Conservation (phyloP, 2,888 invertebrate species). For the Heteromurus nitidus region DNA sequence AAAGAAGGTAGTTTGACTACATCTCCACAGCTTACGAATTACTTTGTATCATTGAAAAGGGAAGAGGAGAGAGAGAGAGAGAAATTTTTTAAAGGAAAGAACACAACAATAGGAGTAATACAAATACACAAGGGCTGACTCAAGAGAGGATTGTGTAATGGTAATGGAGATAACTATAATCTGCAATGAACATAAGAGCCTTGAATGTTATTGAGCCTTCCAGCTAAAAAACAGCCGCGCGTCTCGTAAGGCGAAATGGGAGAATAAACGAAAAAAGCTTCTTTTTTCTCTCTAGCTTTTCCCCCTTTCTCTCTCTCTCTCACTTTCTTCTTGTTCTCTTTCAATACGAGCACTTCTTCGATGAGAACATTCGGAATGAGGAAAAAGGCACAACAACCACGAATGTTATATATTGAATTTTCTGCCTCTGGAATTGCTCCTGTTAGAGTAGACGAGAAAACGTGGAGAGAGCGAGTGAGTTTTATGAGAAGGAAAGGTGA, state of each 20-base stretch:
- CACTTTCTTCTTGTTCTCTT: neutral
- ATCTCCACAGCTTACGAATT: no score
- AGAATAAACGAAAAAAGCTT: conserved; percentile 9
- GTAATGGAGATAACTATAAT: conserved; percentile 44
- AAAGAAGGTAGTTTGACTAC: no score
- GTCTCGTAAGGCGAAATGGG: conserved; percentile 3
- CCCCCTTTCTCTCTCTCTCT: conserved; percentile 1
- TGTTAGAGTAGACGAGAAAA: neutral
- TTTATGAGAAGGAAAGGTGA: conserved; percentile 51
- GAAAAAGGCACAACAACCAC: conserved; percentile 42
- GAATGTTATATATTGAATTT: conserved; percentile 41
- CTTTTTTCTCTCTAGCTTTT: neutral
- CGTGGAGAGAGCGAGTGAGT: conserved; percentile 22
- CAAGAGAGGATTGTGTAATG: conserved; percentile 15
- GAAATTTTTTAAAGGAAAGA: no score
- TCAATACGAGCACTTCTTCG: conserved; percentile 15
- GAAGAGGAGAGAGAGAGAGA: no score
- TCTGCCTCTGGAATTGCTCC: conserved; percentile 17
- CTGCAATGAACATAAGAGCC: conserved; percentile 36
- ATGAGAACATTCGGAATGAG: conserved; percentile 22
- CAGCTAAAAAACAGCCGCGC: conserved; percentile 2
- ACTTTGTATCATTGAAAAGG: neutral
- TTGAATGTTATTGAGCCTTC: conserved; percentile 44
- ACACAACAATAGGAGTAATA: neutral
- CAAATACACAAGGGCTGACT: conserved; percentile 16